Evolutionary conservation across 2,797 vertebrate genomes (phyloP).

Genomic region (Schizopygopsis malacanthus): DNA sequence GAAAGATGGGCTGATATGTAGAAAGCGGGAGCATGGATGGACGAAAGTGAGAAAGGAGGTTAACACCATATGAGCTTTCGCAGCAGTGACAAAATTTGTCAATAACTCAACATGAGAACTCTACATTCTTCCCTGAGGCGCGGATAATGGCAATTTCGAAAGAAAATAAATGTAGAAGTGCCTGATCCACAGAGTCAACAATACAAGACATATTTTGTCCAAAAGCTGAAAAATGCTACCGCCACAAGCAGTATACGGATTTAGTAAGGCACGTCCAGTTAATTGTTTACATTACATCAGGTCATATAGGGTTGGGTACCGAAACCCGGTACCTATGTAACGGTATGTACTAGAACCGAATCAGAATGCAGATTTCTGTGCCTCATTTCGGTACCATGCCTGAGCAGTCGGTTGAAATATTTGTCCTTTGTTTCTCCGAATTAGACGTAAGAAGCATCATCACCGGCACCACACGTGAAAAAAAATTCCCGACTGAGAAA

Average conservation of each 20-base stretch:
- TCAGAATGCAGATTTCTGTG: too few relatives aligned
- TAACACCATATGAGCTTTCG: constrained; percentile 50
- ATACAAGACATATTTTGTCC: neutral
- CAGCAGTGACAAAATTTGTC: constrained; percentile 56
- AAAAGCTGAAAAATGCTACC: neutral
- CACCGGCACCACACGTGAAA: too few relatives aligned
- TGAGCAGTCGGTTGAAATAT: too few relatives aligned
- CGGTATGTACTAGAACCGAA: too few relatives aligned
- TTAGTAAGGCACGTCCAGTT: neutral
- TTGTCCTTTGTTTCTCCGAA: too few relatives aligned
- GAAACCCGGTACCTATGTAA: too few relatives aligned
- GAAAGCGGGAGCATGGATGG: constrained; percentile 36
- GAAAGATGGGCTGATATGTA: constrained; percentile 47
- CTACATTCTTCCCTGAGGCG: constrained; percentile 38
- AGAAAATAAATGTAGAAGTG: constrained; percentile 11
- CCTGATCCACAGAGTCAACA: neutral
- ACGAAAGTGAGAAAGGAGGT: constrained; percentile 36
- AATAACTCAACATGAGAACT: constrained; percentile 57
- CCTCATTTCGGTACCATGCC: too few relatives aligned
- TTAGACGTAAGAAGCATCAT: too few relatives aligned
- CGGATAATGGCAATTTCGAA: constrained; percentile 45
- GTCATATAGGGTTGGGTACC: neutral
- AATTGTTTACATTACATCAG: neutral
- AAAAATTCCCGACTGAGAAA: too few relatives aligned
- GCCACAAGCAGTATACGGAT: neutral